Evolutionary conservation across 2,797 vertebrate species (phyloP).

Genomic region (Bradypus variegatus): DNA sequence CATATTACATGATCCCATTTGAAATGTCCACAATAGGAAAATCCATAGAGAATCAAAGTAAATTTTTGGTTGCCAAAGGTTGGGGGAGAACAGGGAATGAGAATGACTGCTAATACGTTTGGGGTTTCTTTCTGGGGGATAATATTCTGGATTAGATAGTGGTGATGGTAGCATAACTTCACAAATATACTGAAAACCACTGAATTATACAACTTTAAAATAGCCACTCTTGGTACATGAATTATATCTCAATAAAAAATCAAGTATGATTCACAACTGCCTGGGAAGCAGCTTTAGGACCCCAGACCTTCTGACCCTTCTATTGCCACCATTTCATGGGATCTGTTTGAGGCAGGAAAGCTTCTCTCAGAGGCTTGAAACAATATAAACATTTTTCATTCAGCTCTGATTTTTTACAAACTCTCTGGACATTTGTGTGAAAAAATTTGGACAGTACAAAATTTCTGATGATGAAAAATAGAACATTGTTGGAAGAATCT

Average conservation of each 20-base stretch:
- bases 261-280: not conserved
- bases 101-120: not conserved
- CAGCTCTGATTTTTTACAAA: not conserved
- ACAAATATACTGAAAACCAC: not conserved
- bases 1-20: not conserved
- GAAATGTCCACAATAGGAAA: not conserved
- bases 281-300: not conserved
- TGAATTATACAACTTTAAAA: not conserved
- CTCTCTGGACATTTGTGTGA: not conserved
- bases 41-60: not conserved
- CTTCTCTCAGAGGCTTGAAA: not conserved
- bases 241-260: not conserved
- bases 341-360: not conserved
- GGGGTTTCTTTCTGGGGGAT: not conserved
- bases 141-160: not conserved
- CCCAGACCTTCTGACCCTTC: not conserved
- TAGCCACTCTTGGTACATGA: not conserved
- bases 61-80: not conserved
- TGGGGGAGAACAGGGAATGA: too few relatives aligned
- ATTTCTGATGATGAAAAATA: constrained; percentile 26
- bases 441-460: constrained; percentile 4
- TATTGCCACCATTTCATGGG: not conserved
- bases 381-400: not conserved
- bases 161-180: not conserved
- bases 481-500: not conserved